Evolutionary conservation across 2,113 vertebrate genomes (phyloP).

Genomic region (Phyllostomus discolor): DNA sequence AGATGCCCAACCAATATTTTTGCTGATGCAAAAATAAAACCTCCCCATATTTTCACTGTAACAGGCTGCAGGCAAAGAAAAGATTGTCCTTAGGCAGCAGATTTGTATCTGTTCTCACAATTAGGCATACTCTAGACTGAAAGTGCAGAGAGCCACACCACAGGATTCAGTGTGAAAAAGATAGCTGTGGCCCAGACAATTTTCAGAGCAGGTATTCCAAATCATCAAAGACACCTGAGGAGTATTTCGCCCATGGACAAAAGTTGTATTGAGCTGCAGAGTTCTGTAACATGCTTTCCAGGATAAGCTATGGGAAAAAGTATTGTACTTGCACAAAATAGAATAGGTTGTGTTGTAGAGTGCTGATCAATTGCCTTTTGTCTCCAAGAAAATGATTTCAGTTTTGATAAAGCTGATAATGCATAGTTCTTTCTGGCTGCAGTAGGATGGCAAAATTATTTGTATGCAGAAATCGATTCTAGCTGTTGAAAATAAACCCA

Average conservation of each 20-base stretch:
- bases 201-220: conserved; percentile 42
- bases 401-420: conserved; percentile 41
- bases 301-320: neutral
- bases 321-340: neutral
- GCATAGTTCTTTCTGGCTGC: neutral
- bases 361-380: conserved; percentile 47
- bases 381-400: conserved; percentile 60
- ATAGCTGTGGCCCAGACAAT: conserved; percentile 23
- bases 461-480: conserved; percentile 47
- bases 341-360: neutral
- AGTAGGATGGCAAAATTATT: conserved; percentile 7
- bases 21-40: neutral
- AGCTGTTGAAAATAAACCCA: conserved; percentile 41
- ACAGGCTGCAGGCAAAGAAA: neutral
- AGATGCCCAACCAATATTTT: neutral
- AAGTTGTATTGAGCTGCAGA: neutral
- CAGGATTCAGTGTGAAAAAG: neutral
- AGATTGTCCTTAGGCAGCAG: neutral
- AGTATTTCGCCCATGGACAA: neutral
- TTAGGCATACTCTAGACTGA: neutral
- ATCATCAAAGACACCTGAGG: neutral
- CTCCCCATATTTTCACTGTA: neutral
- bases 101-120: neutral
- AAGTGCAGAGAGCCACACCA: neutral
- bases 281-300: neutral